A percentile compares a stretch with the other conserved stretches of the same genome.
Evolutionary conservation across 2,797 vertebrate species (phyloP).

Genomic region (Setipinna tenuifilis): DNA sequence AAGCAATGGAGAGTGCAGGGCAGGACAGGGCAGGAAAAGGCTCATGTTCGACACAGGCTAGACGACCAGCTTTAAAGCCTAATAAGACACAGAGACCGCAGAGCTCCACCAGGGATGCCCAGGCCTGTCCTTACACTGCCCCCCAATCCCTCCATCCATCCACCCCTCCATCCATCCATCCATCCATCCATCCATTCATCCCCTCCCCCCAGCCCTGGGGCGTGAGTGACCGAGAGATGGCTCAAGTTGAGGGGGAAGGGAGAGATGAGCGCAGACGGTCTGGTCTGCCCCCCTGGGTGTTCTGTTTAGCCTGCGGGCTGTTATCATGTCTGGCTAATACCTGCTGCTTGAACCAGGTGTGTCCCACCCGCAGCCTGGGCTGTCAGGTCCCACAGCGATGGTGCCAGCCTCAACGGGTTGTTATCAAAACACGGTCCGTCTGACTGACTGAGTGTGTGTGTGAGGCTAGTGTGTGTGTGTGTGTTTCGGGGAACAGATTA

Average conservation of each 20-base stretch:
- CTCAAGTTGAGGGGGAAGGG: neutral
- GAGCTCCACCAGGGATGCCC: neutral
- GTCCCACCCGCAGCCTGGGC: neutral
- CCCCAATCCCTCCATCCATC: neutral
- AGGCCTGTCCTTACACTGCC: neutral
- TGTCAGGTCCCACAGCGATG: neutral
- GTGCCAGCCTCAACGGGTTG: neutral
- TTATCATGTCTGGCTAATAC: conserved; percentile 1
- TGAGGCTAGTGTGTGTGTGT: neutral
- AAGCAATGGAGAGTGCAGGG: neutral
- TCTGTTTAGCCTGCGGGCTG: neutral
- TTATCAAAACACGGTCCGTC: conserved; percentile 5
- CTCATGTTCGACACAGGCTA: neutral
- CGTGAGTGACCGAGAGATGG: neutral
- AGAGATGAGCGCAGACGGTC: neutral
- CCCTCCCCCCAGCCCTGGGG: neutral
- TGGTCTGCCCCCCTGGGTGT: neutral
- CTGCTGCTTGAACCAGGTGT: conserved; percentile 2
- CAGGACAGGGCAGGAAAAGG: neutral
- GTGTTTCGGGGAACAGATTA: neutral
- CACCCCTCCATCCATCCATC: neutral
- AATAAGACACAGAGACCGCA: neutral
- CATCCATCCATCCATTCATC: neutral
- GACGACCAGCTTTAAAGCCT: neutral
- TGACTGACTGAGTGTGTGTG: neutral